These are phyloP conservation scores for Pedionomus torquatus DNA, from an alignment of 2,113 vertebrate genomes.

Conservation along the genomic window DNA sequence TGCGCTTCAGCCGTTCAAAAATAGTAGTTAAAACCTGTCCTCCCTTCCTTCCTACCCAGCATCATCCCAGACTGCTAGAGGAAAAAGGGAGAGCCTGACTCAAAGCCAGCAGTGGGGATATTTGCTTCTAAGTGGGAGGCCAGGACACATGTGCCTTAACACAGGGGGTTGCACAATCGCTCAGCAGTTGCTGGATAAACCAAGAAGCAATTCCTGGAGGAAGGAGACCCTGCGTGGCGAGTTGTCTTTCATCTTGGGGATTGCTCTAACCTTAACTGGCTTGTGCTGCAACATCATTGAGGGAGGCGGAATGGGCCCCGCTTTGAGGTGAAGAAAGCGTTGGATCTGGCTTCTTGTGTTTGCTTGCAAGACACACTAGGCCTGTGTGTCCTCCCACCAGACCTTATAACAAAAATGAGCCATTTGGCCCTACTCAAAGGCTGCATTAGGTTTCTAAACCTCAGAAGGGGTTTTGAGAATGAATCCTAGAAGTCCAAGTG, in stretches of 20 bases:
- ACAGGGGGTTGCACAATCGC: not conserved
- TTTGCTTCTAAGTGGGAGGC: not conserved
- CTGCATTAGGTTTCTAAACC: not conserved
- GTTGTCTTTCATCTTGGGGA: not conserved
- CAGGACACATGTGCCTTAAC: not conserved
- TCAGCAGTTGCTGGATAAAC: not conserved
- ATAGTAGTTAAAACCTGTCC: not conserved
- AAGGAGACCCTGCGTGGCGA: accelerated
- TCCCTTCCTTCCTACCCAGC: not conserved
- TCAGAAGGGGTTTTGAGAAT: not conserved
- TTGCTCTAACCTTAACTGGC: not conserved
- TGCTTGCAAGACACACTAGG: not conserved
- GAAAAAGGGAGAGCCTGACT: not conserved
- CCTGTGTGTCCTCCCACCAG: not conserved
- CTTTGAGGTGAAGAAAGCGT: not conserved
- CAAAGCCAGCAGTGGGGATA: not conserved
- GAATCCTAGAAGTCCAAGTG: not conserved
- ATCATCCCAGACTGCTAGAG: accelerated
- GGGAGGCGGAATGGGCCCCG: not conserved
- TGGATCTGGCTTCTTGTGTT: not conserved
- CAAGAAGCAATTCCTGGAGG: not conserved
- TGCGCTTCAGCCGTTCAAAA: not conserved
- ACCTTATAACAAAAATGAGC: not conserved
- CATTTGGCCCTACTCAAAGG: not conserved
- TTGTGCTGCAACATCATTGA: not conserved